A percentile compares a stretch with the other conserved stretches of the same genome.
Evolutionary conservation across 1,140 invertebrate genomes (phyloP).

Genomic region (Drosophila nigrodunni): DNA sequence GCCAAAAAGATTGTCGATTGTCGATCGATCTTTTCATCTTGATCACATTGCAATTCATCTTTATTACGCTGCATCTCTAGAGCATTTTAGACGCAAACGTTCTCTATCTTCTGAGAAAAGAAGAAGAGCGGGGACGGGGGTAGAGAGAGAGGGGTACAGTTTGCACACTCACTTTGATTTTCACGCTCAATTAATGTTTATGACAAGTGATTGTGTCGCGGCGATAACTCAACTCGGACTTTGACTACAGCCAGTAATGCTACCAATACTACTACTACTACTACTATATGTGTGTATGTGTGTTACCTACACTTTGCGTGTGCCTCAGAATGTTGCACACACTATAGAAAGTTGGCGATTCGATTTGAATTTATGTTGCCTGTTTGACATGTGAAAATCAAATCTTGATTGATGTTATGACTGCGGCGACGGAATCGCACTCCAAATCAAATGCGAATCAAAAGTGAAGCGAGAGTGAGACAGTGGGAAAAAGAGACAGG

Average conservation of each 20-base stretch:
- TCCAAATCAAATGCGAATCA: constrained; percentile 33
- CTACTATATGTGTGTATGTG: no score
- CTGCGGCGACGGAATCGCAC: constrained; percentile 48
- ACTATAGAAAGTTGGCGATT: constrained; percentile 64
- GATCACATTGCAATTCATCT: constrained; percentile 65
- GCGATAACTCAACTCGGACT: constrained; percentile 65
- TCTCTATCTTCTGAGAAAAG: background rate
- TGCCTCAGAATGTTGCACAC: constrained; percentile 60
- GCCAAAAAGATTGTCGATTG: constrained; percentile 51
- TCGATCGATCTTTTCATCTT: constrained; percentile 54
- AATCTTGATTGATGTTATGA: constrained; percentile 76
- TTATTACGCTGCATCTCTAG: constrained; percentile 64
- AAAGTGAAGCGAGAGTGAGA: background rate
- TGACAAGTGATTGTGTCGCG: constrained; percentile 78
- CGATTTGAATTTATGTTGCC: constrained; percentile 73
- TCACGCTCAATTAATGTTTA: constrained; percentile 81
- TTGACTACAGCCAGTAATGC: constrained; percentile 1
- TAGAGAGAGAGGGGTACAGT: background rate
- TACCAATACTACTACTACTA: no score
- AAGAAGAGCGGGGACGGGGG: background rate
- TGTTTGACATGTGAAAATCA: constrained; percentile 75
- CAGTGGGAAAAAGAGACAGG: background rate
- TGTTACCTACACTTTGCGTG: background rate
- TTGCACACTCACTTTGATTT: constrained; percentile 43
- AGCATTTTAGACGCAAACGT: constrained; percentile 13